Base-by-base conservation (phyloP, 2,797 vertebrate genomes). In the Sebastes minor region DNA sequence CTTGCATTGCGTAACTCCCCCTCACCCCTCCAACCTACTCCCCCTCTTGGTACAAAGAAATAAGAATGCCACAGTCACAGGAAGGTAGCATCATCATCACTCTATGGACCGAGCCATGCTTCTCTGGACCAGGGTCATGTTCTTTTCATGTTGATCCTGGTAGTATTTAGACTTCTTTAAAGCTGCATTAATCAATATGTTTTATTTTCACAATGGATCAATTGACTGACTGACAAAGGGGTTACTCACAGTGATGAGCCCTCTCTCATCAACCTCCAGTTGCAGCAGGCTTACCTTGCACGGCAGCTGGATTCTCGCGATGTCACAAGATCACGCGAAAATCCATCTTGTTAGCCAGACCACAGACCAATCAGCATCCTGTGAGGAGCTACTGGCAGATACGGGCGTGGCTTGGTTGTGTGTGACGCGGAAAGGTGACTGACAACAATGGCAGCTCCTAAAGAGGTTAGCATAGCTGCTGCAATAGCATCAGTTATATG, bases 1-100 rank as follows among this genome's bases (percentile, higher is more conserved):
- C 74, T 84, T 80, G 27, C 73, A 70, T 76, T 63, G 38, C n/a
- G 4, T 56, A 80, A 83, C 8, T 20, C 35, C 33, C 46, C 46
- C 18, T 33, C 49, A 66, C 46, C 6, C 22, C 9, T 32, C 23
- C 13, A 33, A 5, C 22, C 16, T 33, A 14, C 60, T 10, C 27
- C 25, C 27, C 2, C 33, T 27, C 25, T 42, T 62, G 6, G 32
- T 57, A 59, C 33, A 63, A 80, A 76, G 11, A 53, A 60, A 80
- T 71, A 33, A 35, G 56, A 83, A 81, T 16, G 20, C 46, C 56
- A 70, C 22, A 20, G 10, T 72, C 59, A 77, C 33, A 80, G 42
- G 52, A 30, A 67, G 46, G 3, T 62, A 60, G 33, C 46, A 38
- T 27, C 38, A 64, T 60, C 49, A 25, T 67, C 46, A 22, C 52